A percentile compares a stretch with the other conserved stretches of the same genome.
Conservation (phyloP, 2,888 invertebrate species). For the Fragum fragum region DNA sequence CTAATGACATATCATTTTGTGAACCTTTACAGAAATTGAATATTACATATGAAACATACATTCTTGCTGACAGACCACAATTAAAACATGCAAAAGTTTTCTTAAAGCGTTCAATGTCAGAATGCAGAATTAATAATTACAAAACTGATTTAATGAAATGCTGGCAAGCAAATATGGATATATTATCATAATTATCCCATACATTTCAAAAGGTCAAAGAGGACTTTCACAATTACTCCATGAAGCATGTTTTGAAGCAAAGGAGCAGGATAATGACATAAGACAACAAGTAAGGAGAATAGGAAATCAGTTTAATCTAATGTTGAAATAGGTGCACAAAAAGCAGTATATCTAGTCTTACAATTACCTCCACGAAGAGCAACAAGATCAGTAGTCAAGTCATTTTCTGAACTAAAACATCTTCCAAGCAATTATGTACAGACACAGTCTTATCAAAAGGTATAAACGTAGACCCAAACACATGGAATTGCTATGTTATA, state of each 20-base stretch:
- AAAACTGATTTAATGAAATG: constrained; percentile 48
- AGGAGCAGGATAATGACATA: constrained; percentile 41
- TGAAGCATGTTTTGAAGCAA: constrained; percentile 53
- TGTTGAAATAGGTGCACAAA: constrained; percentile 77
- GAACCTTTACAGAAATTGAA: constrained; percentile 44
- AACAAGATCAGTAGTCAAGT: constrained; percentile 67
- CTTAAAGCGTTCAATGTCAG: constrained; percentile 47
- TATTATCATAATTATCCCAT: constrained; percentile 69
- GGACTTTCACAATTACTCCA: constrained; percentile 41
- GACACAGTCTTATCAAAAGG: constrained; percentile 51
- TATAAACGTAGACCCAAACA: constrained; percentile 56
- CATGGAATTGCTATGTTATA: constrained; percentile 48
- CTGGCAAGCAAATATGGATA: constrained; percentile 68
- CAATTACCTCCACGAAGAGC: constrained; percentile 68
- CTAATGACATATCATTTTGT: constrained; percentile 29
- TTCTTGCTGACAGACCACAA: too few species aligned
- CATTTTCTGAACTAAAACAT: constrained; percentile 54
- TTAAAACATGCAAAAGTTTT: constrained; percentile 64
- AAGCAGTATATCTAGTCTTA: constrained; percentile 73
- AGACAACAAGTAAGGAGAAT: constrained; percentile 57
- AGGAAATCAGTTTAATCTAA: constrained; percentile 61
- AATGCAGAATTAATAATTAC: constrained; percentile 66
- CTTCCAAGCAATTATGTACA: constrained; percentile 54
- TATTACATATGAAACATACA: too few species aligned
- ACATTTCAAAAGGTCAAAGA: constrained; percentile 68